phyloP scores from a whole-genome alignment of 1,140 invertebrate genomes.

The Aethina tumida region DNA sequence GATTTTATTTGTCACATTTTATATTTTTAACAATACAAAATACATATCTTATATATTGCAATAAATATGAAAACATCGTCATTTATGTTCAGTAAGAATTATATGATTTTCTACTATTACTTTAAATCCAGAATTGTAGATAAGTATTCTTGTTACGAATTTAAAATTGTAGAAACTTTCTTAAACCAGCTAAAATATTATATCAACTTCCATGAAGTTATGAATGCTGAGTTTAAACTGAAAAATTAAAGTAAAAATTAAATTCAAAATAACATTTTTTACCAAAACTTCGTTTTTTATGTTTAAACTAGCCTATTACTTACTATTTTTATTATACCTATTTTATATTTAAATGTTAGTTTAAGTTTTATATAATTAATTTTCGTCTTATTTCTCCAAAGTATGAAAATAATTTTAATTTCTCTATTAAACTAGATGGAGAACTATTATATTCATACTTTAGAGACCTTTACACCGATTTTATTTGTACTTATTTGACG shows the following conservation, averaged over 20 bases:
- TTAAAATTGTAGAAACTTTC: constrained; percentile 25
- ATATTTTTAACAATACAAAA: constrained; percentile 3
- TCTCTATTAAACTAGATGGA: no score
- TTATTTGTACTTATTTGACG: constrained; percentile 5
- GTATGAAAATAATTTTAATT: no score
- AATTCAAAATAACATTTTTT: neutral
- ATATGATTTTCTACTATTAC: constrained; percentile 1
- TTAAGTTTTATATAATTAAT: no score
- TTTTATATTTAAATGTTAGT: no score
- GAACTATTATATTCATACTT: no score
- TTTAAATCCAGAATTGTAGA: constrained; percentile 11
- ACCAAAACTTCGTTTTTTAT: no score
- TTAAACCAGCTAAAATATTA: constrained; percentile 9
- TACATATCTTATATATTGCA: constrained; percentile 20
- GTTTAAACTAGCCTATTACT: no score
- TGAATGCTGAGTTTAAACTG: constrained; percentile 10
- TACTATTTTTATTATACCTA: no score
- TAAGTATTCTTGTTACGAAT: constrained; percentile 32
- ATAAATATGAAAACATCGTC: constrained; percentile 11
- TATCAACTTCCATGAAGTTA: constrained; percentile 27
- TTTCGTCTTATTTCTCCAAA: no score
- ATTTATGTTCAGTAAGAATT: constrained; percentile 6
- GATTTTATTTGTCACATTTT: neutral
- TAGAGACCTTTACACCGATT: no score
- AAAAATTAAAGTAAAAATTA: constrained; percentile 7